Base-by-base conservation (phyloP, 2,113 vertebrate genomes). In the Cyphomyrus discorhynchus region DNA sequence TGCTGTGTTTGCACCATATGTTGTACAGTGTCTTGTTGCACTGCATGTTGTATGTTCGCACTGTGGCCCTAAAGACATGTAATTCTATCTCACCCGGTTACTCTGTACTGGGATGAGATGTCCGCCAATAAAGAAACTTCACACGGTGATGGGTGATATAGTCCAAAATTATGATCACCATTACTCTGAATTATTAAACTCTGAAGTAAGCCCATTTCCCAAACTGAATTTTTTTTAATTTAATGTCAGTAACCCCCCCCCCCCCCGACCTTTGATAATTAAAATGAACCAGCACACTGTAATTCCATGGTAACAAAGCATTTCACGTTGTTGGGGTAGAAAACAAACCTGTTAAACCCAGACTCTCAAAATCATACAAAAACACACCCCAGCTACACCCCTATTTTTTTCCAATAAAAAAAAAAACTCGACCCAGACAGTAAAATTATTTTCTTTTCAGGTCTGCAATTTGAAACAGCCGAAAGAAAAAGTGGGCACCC, bases 371-470 rank as follows among this genome's bases (percentile, higher is more conserved):
- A 89, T 89, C 88, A 89, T 70, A 87, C 91, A 86, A 91, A 85
- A 88, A 77, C 58, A 91, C 94, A 93, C 93, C 83, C 27, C 86
- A 93, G 92, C 92, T 94, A 94, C 95, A 95, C 94, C 94, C 93
- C 93, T 90, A 86, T 87, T 86, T 35, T 35, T 82, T 35, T 82
- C 88, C 89, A 86, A 82, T 89, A 91, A 87, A 89, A 88, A 87
- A 89, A 88, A 24, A 82, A 42, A 87, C 42, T 90, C 85, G 58
- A 89, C 84, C 86, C 92, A 52, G 85, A 52, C 11, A 35, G 47
- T 86, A 86, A 86, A 86, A 86, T 19, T 92, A 92, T 92, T 92
- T 92, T 92, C 91, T 91, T 91, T 92, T 8, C 42, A 83, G 3
- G 19, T 52, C 15, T 42, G 77, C 88, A 84, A n/a, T 85, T 49